phyloP scores from a whole-genome alignment of 1,140 invertebrate genomes.

The Muscidifurax raptorellus region DNA sequence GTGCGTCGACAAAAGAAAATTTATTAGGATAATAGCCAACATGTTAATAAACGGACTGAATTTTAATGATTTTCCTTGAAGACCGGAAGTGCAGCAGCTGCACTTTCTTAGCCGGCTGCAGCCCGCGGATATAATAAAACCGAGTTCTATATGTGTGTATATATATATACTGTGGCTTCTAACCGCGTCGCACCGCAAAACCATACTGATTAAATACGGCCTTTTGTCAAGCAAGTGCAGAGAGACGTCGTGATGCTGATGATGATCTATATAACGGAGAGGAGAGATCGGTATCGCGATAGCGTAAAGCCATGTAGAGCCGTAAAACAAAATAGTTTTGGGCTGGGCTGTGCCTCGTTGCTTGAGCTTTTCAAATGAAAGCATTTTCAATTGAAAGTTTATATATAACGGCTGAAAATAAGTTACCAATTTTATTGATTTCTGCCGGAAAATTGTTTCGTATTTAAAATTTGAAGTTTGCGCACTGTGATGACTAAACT shows the following conservation, averaged over 20 bases:
- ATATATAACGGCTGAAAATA: too few species aligned
- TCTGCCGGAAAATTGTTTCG: too few species aligned
- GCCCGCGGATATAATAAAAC: neutral
- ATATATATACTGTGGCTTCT: neutral
- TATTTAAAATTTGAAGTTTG: too few species aligned
- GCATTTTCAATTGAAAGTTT: too few species aligned
- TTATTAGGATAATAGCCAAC: neutral
- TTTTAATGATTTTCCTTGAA: neutral
- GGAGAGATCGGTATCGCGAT: too few species aligned
- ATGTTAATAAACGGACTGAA: neutral
- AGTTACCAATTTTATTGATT: too few species aligned
- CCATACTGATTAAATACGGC: conserved; percentile 24
- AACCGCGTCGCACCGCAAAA: neutral
- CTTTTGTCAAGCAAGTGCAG: conserved; percentile 16
- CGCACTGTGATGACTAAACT: too few species aligned
- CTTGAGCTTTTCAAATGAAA: too few species aligned
- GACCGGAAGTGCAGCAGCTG: neutral
- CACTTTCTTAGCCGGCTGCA: neutral
- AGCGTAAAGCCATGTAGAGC: too few species aligned
- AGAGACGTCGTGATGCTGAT: neutral
- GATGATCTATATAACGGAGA: too few species aligned
- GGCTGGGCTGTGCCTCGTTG: too few species aligned
- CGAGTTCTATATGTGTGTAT: neutral
- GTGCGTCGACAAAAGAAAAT: neutral
- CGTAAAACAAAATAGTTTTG: too few species aligned